Percentiles rank a stretch among this genome's conserved stretches.
Conservation (phyloP, 2,113 vertebrate species). For the Xenus cinereus region DNA sequence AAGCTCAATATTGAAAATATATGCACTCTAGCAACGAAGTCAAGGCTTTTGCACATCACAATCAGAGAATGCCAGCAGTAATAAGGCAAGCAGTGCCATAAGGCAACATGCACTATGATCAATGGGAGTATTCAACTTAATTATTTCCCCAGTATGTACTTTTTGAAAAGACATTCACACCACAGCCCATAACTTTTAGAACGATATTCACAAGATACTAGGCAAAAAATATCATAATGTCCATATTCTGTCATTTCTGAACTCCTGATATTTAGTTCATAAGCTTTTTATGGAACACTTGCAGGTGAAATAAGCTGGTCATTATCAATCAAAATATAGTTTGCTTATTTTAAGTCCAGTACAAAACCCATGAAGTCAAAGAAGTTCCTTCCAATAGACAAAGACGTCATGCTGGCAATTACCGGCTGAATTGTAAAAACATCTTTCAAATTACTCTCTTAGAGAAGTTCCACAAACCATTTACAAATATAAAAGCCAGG, state of each 20-base stretch:
- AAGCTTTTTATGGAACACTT: background rate
- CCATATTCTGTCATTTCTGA: background rate
- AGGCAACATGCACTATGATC: background rate
- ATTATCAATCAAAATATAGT: background rate
- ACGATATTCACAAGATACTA: background rate
- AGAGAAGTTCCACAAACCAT: background rate
- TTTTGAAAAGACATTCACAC: background rate
- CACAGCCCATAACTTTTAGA: background rate
- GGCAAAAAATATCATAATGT: background rate
- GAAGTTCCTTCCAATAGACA: background rate
- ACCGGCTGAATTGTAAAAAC: background rate
- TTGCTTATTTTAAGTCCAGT: background rate
- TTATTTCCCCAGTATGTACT: background rate
- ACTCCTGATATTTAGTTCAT: background rate
- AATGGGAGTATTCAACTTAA: background rate
- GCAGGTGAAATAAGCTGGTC: background rate
- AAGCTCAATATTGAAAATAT: background rate
- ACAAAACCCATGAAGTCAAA: background rate
- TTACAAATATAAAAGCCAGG: background rate
- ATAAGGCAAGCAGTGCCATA: background rate
- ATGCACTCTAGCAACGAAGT: background rate
- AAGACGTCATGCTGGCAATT: background rate
- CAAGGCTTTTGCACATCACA: background rate
- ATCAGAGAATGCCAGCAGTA: background rate
- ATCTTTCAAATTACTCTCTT: background rate